Percentiles rank a stretch among this genome's conserved stretches.
These are phyloP conservation scores for Arvicanthis niloticus DNA, from an alignment of 2,113 vertebrate genomes.

Conservation along the genomic window DNA sequence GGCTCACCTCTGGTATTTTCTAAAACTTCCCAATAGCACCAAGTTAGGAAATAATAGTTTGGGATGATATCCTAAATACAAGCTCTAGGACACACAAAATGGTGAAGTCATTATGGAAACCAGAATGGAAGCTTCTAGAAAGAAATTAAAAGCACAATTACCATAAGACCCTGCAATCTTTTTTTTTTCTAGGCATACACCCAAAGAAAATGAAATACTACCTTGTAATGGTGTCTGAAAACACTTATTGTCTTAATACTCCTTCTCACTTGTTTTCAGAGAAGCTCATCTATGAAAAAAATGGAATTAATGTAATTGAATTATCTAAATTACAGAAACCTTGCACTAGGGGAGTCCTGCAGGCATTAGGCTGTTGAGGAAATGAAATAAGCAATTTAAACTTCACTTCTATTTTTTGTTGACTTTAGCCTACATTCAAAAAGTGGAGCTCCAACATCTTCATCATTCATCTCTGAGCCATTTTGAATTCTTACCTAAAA, in stretches of 20 bases:
- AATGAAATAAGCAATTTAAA: conserved; percentile 28
- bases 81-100: not conserved
- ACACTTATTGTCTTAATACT: not conserved
- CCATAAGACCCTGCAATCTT: not conserved
- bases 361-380: not conserved
- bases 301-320: not conserved
- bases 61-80: not conserved
- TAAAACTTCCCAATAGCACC: not conserved
- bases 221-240: not conserved
- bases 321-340: conserved; percentile 10
- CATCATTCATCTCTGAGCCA: conserved; percentile 68
- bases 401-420: conserved; percentile 40
- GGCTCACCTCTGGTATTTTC: too few relatives aligned
- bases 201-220: not conserved
- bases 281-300: not conserved
- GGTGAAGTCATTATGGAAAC: not conserved
- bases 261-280: not conserved
- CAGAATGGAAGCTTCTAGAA: not conserved
- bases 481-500: conserved; percentile 84
- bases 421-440: conserved; percentile 24
- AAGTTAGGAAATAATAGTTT: not conserved
- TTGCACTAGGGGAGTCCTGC: not conserved
- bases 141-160: not conserved
- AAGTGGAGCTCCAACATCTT: not conserved
- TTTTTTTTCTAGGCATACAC: not conserved